These are phyloP conservation scores for Paradisaea rubra DNA, from an alignment of 2,113 vertebrate species.

Conservation along the genomic window DNA sequence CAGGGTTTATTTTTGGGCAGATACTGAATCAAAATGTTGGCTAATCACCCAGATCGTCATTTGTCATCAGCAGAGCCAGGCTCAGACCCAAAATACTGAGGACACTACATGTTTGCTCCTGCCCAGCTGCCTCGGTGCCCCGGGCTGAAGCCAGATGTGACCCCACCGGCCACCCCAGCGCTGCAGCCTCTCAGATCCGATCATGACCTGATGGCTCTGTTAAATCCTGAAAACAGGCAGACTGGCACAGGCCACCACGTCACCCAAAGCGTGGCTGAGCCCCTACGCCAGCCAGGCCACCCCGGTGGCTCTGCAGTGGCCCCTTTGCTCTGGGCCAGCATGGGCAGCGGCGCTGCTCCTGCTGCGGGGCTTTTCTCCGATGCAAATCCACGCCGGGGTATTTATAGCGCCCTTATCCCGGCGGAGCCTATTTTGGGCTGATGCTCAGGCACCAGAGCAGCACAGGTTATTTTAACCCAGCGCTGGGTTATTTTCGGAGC, in stretches of 20 bases:
- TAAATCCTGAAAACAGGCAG: background rate
- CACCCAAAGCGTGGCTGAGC: background rate
- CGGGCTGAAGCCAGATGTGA: background rate
- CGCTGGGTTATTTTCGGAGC: background rate
- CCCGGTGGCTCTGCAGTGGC: background rate
- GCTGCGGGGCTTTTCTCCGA: background rate
- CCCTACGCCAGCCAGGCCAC: rapidly evolving
- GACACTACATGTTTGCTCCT: background rate
- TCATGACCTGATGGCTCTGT: rapidly evolving
- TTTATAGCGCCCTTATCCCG: background rate
- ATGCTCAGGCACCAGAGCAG: background rate
- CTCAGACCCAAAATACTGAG: background rate
- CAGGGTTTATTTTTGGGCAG: background rate
- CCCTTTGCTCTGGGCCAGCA: rapidly evolving
- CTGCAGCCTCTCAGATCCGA: rapidly evolving
- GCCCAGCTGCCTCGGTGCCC: background rate
- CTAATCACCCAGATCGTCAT: background rate
- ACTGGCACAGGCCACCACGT: rapidly evolving
- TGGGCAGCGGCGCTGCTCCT: rapidly evolving
- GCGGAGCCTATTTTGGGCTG: background rate
- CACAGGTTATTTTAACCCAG: slow-evolving; percentile 1
- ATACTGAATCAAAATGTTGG: background rate
- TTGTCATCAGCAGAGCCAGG: background rate
- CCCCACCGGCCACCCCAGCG: rapidly evolving
- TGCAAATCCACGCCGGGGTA: background rate